Evolutionary conservation across 2,888 invertebrate genomes (phyloP), one percentile per base, ranked within the genome.

Genomic region (Diaprepes abbreviatus): DNA sequence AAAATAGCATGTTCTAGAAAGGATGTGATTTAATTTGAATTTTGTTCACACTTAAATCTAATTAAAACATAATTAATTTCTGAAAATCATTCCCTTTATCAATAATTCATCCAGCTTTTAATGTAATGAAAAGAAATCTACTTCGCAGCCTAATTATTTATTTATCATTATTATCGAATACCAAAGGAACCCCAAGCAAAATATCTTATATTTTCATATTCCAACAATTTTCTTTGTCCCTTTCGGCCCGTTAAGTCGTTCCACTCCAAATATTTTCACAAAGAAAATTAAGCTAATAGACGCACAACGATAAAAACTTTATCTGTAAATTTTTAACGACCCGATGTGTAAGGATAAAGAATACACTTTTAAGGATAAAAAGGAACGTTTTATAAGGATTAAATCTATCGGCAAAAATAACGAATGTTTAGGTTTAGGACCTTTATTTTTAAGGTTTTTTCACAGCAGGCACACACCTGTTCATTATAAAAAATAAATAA

Each of bases 271-370:
- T 50, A 50, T 31, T 50, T 50, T 14, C 16, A 9, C 28, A 50
- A 50, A 28, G 28, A 6, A 9, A 50, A 24, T 45, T 45, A 45
- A 21, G 6, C 48, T 14, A 24, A 50, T 28, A 50, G 16, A 50
- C 12, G 28, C 24, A 28, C 48, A 28, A 28, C 12, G 14, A 16
- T n/a, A 19, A 21, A 16, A 50, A 24, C n/a, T 16, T 28, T 14
- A 4, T 2, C 7, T 28, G 48, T 9, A 28, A 50, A 50, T 50
- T 50, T 45, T 28, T 50, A 50, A 60, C 31, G 60, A 60, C 17
- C 3, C 19, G 35, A 48, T 48, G n/a, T 48, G n/a, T 31, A 17
- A 48, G 12, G 33, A 60, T 48, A 60, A 60, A 33, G 36, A 60
- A 28, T 16, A 45, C 17, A 28, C 14, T 17, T 48, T 48, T 10